Conservation (phyloP, 2,888 invertebrate genomes). For the Drosophila meridionalis region DNA sequence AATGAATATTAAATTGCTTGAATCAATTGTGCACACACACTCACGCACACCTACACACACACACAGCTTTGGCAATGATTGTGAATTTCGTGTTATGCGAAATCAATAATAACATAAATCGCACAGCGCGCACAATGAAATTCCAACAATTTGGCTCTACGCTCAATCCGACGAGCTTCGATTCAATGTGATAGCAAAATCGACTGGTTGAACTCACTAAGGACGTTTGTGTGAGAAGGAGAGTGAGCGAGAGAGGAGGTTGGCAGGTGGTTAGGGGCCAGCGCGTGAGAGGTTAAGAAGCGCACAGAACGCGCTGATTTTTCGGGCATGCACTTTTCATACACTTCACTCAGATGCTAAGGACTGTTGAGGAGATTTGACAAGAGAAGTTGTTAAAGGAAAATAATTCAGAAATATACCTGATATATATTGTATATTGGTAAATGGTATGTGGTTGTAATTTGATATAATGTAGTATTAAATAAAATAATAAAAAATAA, state of each 20-base stretch:
- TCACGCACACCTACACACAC: constrained; percentile 11
- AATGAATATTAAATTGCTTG: constrained; percentile 80
- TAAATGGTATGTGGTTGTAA: no score
- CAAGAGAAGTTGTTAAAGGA: neutral
- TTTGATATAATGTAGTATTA: no score
- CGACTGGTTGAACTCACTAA: neutral
- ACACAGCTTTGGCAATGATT: constrained; percentile 54
- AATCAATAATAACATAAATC: constrained; percentile 80
- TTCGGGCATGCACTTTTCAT: constrained; percentile 35
- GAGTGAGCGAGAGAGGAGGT: neutral
- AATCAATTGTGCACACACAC: constrained; percentile 64
- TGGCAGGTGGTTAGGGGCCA: neutral
- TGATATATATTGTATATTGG: no score
- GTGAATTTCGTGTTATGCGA: constrained; percentile 62
- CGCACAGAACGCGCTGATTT: constrained; percentile 19
- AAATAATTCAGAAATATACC: neutral
- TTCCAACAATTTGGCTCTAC: constrained; percentile 47
- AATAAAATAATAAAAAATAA: no score
- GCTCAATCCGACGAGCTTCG: constrained; percentile 38
- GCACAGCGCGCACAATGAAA: constrained; percentile 70
- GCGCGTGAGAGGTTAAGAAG: neutral
- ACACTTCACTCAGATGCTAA: neutral
- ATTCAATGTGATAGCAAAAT: constrained; percentile 36
- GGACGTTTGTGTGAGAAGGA: neutral
- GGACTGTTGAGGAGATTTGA: neutral